A percentile compares a stretch with the other conserved stretches of the same genome.
These are phyloP conservation scores for Pristionchus fissidentatus DNA, from an alignment of 2,888 invertebrate species.

Conservation along the genomic window DNA sequence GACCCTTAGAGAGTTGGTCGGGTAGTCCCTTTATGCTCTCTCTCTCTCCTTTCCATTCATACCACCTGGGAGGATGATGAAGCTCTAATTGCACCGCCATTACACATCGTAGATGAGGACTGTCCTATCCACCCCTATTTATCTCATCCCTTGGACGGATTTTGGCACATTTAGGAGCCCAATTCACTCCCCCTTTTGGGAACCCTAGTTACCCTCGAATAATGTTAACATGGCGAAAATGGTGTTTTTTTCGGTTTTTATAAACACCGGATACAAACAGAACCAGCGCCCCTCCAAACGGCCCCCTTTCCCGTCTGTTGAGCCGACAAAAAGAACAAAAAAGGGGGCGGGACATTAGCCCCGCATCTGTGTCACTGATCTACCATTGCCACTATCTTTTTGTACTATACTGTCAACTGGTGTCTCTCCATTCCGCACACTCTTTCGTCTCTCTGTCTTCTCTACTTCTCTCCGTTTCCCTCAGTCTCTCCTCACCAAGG, in stretches of 20 bases:
- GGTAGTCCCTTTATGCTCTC: background rate
- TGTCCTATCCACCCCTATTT: no score
- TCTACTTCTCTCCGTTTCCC: background rate
- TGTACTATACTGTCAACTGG: background rate
- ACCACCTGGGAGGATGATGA: constrained; percentile 37
- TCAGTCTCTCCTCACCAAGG: constrained; percentile 19
- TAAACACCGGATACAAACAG: no score
- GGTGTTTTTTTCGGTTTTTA: no score
- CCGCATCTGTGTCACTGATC: constrained; percentile 11
- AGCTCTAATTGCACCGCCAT: constrained; percentile 32
- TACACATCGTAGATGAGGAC: constrained; percentile 38
- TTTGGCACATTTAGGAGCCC: no score
- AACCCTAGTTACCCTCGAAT: no score
- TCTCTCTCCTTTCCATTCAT: background rate
- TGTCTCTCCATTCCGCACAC: background rate
- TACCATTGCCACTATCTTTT: constrained; percentile 8
- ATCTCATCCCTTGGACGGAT: no score
- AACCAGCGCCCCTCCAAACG: background rate
- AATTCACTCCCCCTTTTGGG: no score
- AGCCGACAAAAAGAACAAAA: background rate
- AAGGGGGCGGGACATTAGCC: background rate
- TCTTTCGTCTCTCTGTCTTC: background rate
- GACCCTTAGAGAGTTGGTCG: background rate
- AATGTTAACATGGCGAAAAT: no score
- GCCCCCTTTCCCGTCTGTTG: constrained; percentile 3